Evolutionary conservation across 1,140 invertebrate genomes (phyloP), one percentile per base, ranked within the genome.

Genomic region (Bombus polaris): DNA sequence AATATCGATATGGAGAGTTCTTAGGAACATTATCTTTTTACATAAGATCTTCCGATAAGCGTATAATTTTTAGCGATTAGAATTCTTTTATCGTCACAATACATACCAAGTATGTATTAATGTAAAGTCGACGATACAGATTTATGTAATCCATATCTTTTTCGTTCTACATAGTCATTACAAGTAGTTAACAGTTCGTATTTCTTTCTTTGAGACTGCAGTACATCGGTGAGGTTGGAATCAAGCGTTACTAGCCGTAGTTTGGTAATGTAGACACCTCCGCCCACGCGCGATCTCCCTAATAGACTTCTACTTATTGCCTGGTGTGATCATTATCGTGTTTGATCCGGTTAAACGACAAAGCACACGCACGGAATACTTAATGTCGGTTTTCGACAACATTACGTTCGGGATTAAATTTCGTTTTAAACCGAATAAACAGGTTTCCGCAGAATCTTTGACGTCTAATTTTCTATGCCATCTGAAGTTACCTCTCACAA

Each of bases 291-390:
- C 59, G n/a, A 15, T 44, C 53, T 71, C 72, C 42, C 53, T 89
- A 87, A 87, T 89, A 77, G 71, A 62, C 80, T 85, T 72, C 72
- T 86, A 89, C 76, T 89, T 89, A 87, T 89, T 84, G 66, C 44
- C 25, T 32, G 15, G 39, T 39, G 44, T 74, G 72, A 83, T 88
- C 84, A 74, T 88, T 78, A 78, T 82, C 87, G 53, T 62, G 80
- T 83, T 88, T 87, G 85, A 89, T 90, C 76, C 85, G 77, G 77
- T 90, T 90, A 84, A 87, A 87, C 73, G 85, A 59, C 12, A 32
- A 8, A 35, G 28, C 57, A n/a, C 87, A 68, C 39, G 87, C 44
- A 57, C 47, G 68, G 88, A 87, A 90, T 89, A 75, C 66, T 70
- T 72, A 87, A 83, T 75, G 68, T 18, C 70, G 35, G 5, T 71